phyloP scores from a whole-genome alignment of 2,888 invertebrate species.

The Hypercompe scribonia region DNA sequence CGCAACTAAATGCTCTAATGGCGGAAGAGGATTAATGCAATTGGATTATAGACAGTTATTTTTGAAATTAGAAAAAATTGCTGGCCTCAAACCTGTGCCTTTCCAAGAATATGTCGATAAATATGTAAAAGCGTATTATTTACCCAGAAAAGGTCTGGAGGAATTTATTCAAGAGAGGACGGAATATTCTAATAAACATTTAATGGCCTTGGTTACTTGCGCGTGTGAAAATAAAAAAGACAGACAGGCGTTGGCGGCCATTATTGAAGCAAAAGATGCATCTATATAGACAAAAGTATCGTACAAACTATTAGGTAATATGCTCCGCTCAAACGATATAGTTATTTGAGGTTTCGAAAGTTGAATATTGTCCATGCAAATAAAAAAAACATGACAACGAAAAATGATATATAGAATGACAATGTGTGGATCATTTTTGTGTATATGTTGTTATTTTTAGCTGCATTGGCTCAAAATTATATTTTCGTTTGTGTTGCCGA shows the following conservation, averaged over 20 bases:
- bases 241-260: slow-evolving; percentile 90
- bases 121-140: slow-evolving; percentile 98
- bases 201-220: slow-evolving; percentile 93
- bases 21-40: slow-evolving; percentile 98
- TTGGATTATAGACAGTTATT: slow-evolving; percentile 98
- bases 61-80: slow-evolving; percentile 95
- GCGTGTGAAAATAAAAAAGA: slow-evolving; percentile 96
- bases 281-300: slow-evolving; percentile 20
- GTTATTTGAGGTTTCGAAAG: not conserved
- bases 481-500: not conserved
- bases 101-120: slow-evolving; percentile 96
- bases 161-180: slow-evolving; percentile 94
- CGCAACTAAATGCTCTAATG: slow-evolving; percentile 97
- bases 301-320: slow-evolving; percentile 12
- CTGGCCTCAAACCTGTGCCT: slow-evolving; percentile 93
- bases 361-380: not conserved
- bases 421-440: slow-evolving; percentile 2
- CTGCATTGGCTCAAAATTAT: slow-evolving; percentile 5
- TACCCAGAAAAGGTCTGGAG: slow-evolving; percentile 95
- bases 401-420: not conserved
- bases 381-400: not conserved
- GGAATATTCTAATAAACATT: slow-evolving; percentile 96
- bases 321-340: not conserved
- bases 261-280: slow-evolving; percentile 88
- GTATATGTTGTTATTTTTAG: slow-evolving; percentile 9